phyloP scores from a whole-genome alignment of 2,113 vertebrate species.

The Ornithorhynchus anatinus region DNA sequence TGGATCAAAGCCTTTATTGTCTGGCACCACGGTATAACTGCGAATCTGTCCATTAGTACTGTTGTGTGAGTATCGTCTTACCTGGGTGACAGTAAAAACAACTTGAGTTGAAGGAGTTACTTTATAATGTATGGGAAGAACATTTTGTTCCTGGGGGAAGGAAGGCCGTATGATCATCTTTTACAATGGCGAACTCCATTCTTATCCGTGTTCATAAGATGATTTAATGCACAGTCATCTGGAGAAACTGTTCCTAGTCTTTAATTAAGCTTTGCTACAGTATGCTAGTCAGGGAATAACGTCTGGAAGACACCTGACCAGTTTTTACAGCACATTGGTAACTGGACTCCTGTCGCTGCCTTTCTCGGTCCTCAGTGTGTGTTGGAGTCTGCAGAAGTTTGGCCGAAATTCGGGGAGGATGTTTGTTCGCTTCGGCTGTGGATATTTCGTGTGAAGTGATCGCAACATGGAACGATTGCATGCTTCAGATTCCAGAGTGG shows the following conservation, averaged over 20 bases:
- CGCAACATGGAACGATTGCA: slow-evolving; percentile 17
- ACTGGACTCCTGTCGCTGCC: background rate
- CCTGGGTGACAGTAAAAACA: slow-evolving; percentile 21
- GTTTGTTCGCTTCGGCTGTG: slow-evolving; percentile 33
- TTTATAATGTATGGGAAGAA: slow-evolving; percentile 44
- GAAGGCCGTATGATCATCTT: slow-evolving; percentile 54
- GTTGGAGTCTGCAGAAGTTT: background rate
- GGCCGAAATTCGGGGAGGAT: slow-evolving; percentile 15
- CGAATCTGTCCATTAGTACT: background rate
- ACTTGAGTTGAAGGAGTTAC: slow-evolving; percentile 30
- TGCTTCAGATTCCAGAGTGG: slow-evolving; percentile 70
- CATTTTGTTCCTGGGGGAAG: slow-evolving; percentile 64
- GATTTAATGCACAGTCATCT: slow-evolving; percentile 57
- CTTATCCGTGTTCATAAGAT: slow-evolving; percentile 59
- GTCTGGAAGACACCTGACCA: slow-evolving; percentile 25
- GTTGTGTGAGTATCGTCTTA: slow-evolving; percentile 12
- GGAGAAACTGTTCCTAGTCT: slow-evolving; percentile 50
- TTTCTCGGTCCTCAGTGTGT: accelerated
- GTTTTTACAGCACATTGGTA: slow-evolving; percentile 27
- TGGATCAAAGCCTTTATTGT: background rate
- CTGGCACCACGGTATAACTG: background rate
- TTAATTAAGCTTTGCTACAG: slow-evolving; percentile 47
- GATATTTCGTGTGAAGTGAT: slow-evolving; percentile 48
- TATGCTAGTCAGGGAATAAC: slow-evolving; percentile 43
- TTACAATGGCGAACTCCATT: slow-evolving; percentile 29